phyloP scores from a whole-genome alignment of 2,888 invertebrate species.

The Cheilosia vulpina region DNA sequence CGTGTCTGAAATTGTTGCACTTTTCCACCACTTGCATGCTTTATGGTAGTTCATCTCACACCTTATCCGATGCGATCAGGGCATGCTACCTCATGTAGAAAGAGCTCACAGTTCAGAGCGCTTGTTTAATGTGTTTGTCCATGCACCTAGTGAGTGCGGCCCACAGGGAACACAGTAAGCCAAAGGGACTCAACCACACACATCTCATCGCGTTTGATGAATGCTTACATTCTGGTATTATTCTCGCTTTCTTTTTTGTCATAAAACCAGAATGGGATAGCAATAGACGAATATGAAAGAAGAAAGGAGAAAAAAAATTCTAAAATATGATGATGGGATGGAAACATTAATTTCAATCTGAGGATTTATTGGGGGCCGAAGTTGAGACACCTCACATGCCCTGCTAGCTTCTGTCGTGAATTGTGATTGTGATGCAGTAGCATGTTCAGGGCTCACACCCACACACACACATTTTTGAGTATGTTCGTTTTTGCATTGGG shows the following conservation, averaged over 20 bases:
- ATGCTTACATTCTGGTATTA: conserved; percentile 37
- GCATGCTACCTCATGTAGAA: conserved; percentile 48
- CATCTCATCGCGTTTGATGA: conserved; percentile 49
- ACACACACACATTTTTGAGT: not conserved
- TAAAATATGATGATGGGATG: conserved; percentile 75
- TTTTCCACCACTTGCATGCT: not conserved
- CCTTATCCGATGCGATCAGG: conserved; percentile 61
- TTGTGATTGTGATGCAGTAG: conserved; percentile 21
- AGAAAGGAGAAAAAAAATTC: conserved; percentile 67
- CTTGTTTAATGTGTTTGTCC: conserved; percentile 62
- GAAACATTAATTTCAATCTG: conserved; percentile 75
- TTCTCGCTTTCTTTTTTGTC: not conserved
- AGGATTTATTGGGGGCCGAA: conserved; percentile 72
- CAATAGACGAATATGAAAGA: conserved; percentile 61
- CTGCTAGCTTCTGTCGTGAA: conserved; percentile 23
- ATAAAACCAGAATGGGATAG: conserved; percentile 29
- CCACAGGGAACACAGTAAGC: conserved; percentile 6
- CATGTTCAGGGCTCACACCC: conserved; percentile 42
- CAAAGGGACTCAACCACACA: conserved; percentile 43
- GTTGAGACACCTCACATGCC: conserved; percentile 60
- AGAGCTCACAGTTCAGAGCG: conserved; percentile 20
- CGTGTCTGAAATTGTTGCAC: conserved; percentile 34
- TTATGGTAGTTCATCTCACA: conserved; percentile 67
- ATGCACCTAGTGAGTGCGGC: conserved; percentile 45
- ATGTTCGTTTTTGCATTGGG: conserved; percentile 19